Evolutionary conservation across 2,113 vertebrate genomes (phyloP).

Genomic region (Rallus limicola): DNA sequence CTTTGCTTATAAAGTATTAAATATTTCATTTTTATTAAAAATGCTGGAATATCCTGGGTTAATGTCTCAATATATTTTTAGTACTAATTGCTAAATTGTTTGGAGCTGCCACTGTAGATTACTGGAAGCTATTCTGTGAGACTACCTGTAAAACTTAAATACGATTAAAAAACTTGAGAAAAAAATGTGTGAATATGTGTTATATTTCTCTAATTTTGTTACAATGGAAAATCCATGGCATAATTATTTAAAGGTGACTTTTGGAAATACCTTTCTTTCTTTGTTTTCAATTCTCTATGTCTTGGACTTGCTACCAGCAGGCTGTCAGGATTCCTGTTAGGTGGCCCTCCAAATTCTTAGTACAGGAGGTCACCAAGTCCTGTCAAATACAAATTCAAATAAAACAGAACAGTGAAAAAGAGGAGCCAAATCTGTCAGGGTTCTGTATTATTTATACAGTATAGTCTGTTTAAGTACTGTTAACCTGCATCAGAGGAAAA

Average conservation of each 20-base stretch:
- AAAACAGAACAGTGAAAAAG: not conserved
- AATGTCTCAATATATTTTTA: not conserved
- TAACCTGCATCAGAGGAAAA: not conserved
- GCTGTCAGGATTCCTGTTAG: not conserved
- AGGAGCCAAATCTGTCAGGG: not conserved
- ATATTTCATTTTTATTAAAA: not conserved
- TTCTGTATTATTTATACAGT: not conserved
- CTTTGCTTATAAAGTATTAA: not conserved
- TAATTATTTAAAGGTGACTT: not conserved
- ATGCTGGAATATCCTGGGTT: not conserved
- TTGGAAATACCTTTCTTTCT: not conserved
- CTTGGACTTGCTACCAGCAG: too few species aligned
- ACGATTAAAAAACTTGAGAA: not conserved
- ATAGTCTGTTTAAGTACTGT: not conserved
- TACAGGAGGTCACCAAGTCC: not conserved
- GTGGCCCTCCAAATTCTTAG: not conserved
- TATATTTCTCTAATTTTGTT: not conserved
- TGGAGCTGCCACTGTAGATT: not conserved
- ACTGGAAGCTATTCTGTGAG: not conserved
- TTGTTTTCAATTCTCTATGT: not conserved
- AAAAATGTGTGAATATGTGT: not conserved
- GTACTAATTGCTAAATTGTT: not conserved
- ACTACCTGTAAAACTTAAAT: not conserved
- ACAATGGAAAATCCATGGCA: not conserved
- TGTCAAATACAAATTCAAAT: not conserved